Evolutionary conservation across 2,797 vertebrate genomes (phyloP), one percentile per base, ranked within the genome.

Genomic region (Epinephelus coioides): DNA sequence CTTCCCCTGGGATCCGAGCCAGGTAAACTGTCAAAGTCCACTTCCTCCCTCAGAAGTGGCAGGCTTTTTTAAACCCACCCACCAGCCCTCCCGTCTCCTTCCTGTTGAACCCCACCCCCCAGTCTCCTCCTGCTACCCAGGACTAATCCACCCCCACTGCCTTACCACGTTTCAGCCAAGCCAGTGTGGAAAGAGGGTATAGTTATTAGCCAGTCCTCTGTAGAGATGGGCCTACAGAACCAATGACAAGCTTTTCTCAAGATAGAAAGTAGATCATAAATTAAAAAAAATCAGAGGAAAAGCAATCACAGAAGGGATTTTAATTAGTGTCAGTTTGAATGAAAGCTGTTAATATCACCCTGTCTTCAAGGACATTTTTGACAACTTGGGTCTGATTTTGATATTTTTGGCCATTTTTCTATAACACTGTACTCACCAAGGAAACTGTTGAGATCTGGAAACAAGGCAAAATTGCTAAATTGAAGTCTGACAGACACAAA

Each of bases 21-120:
- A 89, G 92, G 90, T 92, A 91, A 93, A 92, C 90, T 90, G 89
- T 91, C 86, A 92, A 93, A 91, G 78, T 78, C 74, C 49, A 88
- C 89, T 94, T 94, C 92, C 89, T 87, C 77, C 55, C 51, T 69
- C 51, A 69, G 47, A 73, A n/a, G 73, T 66, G 79, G 69, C 19
- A 67, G 69, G 83, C 64, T 86, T 92, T 84, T 64, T 86, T 23
- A 76, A 55, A 50, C 50, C 19, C 25, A 30, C 65, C 79, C 69
- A 67, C 46, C 62, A 57, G 56, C 30, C 64, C 76, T 66, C 55
- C 76, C 18, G 21, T 47, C 59, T 56, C 17, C 74, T 71, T 54
- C 6, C 59, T 73, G 11, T 53, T 64, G n/a, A 60, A 60, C 12
- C 14, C 55, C 17, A 11, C 3, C 40, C 51, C 51, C 21, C 40